phyloP scores from a whole-genome alignment of 2,888 invertebrate species.

The Linyphia triangularis region DNA sequence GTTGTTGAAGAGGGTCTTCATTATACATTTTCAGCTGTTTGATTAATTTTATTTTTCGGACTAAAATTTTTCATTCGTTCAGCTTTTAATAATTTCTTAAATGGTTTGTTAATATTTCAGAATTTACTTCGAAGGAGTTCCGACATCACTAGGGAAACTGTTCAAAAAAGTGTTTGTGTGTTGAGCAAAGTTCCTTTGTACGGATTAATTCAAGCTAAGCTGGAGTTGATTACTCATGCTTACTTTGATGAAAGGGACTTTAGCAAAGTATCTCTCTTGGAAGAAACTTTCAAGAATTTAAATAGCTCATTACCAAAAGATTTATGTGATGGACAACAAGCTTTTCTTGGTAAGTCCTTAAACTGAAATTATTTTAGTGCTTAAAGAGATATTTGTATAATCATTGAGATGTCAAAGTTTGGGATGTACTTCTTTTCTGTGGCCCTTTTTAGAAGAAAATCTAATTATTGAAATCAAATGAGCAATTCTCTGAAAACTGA shows the following conservation, averaged over 20 bases:
- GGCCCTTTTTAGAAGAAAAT: no score
- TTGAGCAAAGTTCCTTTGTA: slow-evolving; percentile 93
- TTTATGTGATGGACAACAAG: slow-evolving; percentile 82
- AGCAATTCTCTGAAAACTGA: no score
- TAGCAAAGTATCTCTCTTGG: slow-evolving; percentile 90
- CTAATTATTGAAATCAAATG: no score
- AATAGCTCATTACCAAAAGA: slow-evolving; percentile 88
- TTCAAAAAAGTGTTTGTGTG: slow-evolving; percentile 98
- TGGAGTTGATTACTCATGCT: slow-evolving; percentile 96
- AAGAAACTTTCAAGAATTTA: slow-evolving; percentile 94
- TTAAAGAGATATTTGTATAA: no score
- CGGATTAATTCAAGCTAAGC: slow-evolving; percentile 94
- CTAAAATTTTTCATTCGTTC: no score
- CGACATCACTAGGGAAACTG: slow-evolving; percentile 97
- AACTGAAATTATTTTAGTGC: neutral
- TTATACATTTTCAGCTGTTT: no score
- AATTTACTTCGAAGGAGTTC: slow-evolving; percentile 94
- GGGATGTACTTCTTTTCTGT: no score
- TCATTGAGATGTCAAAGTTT: no score
- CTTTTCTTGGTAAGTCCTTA: slow-evolving; percentile 84
- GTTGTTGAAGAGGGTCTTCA: no score
- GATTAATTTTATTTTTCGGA: no score
- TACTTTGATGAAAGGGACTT: slow-evolving; percentile 98
- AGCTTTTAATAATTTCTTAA: no score
- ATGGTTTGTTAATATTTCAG: no score